These are phyloP conservation scores for Archips crataeganus DNA, from an alignment of 2,888 invertebrate genomes.

Conservation along the genomic window DNA sequence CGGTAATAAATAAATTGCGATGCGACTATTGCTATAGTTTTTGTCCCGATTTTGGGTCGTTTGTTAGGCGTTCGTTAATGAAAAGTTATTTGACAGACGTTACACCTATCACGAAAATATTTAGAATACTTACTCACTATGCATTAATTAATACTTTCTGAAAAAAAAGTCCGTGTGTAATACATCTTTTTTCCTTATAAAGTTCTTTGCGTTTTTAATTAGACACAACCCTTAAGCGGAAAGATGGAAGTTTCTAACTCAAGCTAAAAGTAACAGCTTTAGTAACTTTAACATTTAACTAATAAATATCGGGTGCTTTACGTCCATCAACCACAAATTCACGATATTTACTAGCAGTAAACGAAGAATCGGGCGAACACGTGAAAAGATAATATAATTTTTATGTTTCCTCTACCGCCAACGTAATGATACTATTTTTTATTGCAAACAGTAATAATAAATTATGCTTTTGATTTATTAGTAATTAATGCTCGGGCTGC, in stretches of 20 bases:
- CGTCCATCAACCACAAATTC: slow-evolving; percentile 53
- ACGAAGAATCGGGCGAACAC: slow-evolving; percentile 67
- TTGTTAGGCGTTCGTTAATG: background rate
- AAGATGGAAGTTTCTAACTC: background rate
- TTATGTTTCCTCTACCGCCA: slow-evolving; percentile 75
- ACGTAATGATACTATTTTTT: slow-evolving; percentile 68
- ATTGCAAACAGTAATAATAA: slow-evolving; percentile 73
- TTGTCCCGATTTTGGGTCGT: background rate
- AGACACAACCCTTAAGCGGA: too few relatives aligned
- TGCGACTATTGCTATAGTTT: slow-evolving; percentile 15
- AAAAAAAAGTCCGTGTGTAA: background rate
- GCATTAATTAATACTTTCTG: background rate
- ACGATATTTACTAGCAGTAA: slow-evolving; percentile 66
- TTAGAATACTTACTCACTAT: background rate
- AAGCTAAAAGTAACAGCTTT: background rate
- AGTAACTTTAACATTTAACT: background rate
- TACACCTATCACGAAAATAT: background rate
- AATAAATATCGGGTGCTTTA: slow-evolving; percentile 8
- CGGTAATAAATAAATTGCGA: slow-evolving; percentile 11
- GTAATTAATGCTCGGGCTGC: slow-evolving; percentile 42
- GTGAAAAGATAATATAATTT: slow-evolving; percentile 79
- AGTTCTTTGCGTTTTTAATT: too few relatives aligned
- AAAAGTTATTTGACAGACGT: background rate
- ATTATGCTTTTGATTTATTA: slow-evolving; percentile 77
- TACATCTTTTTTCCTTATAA: background rate